Conservation (phyloP, 2,797 vertebrate genomes). For the Arremon brunneinucha region DNA sequence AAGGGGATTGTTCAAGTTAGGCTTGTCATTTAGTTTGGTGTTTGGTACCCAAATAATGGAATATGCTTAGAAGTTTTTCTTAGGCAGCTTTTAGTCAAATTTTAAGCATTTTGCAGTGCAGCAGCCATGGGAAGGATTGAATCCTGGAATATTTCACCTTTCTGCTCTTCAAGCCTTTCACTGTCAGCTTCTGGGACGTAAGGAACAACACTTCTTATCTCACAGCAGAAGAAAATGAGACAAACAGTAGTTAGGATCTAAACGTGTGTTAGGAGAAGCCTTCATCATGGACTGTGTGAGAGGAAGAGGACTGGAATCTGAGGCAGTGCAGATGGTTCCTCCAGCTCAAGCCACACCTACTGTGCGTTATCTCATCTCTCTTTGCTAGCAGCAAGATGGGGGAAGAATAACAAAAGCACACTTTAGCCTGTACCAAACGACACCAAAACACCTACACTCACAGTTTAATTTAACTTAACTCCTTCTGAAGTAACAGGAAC, state of each 20-base stretch:
- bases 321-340: background rate
- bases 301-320: background rate
- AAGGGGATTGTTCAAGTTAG: background rate
- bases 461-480: background rate
- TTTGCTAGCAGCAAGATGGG: background rate
- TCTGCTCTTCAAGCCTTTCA: background rate
- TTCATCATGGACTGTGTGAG: background rate
- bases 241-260: background rate
- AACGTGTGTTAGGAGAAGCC: background rate
- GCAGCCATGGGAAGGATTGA: background rate
- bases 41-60: background rate
- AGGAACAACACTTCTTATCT: background rate
- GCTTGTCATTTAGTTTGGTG: background rate
- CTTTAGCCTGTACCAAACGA: background rate
- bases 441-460: background rate
- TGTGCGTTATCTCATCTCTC: background rate
- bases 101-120: background rate
- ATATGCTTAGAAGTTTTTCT: background rate
- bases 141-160: background rate
- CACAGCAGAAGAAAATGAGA: background rate
- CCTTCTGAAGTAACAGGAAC: background rate
- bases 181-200: background rate
- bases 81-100: background rate
- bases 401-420: background rate
- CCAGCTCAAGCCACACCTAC: background rate